phyloP scores from a whole-genome alignment of 1,140 invertebrate species.

The Solenopsis fugax region DNA sequence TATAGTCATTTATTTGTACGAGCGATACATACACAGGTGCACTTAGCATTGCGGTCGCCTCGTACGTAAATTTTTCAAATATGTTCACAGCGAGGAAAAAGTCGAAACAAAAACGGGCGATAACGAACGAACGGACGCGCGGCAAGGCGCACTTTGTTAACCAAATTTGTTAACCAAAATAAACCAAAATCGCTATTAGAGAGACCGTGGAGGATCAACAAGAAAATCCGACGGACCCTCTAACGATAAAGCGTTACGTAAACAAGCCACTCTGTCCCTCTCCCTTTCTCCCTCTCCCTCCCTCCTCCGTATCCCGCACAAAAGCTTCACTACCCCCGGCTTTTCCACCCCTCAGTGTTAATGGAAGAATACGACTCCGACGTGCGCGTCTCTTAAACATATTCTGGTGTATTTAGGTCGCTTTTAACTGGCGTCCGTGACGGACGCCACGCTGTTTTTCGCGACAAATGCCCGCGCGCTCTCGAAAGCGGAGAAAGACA shows the following conservation, averaged over 20 bases:
- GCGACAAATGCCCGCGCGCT: neutral
- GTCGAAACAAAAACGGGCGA: slow-evolving; percentile 50
- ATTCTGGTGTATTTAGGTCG: slow-evolving; percentile 54
- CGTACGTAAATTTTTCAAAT: slow-evolving; percentile 52
- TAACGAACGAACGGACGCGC: slow-evolving; percentile 63
- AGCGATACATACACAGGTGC: neutral
- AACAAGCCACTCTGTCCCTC: slow-evolving; percentile 69
- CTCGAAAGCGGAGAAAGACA: neutral
- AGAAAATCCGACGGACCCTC: slow-evolving; percentile 76
- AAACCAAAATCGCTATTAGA: slow-evolving; percentile 80
- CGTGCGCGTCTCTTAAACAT: slow-evolving; percentile 66
- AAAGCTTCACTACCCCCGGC: slow-evolving; percentile 63
- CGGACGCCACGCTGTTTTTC: neutral
- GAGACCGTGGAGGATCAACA: slow-evolving; percentile 76
- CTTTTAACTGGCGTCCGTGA: slow-evolving; percentile 21
- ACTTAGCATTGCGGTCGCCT: slow-evolving; percentile 30
- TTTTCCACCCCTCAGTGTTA: slow-evolving; percentile 67
- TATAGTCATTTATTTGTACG: slow-evolving; percentile 34
- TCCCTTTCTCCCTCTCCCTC: slow-evolving; percentile 33
- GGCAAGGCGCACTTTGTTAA: slow-evolving; percentile 65
- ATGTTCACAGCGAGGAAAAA: slow-evolving; percentile 54
- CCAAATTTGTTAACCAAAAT: slow-evolving; percentile 80
- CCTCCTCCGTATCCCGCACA: slow-evolving; percentile 58
- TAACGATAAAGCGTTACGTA: slow-evolving; percentile 79
- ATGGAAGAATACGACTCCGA: slow-evolving; percentile 70